Base-by-base conservation (phyloP, 1,140 invertebrate species). In the Mylabris phalerata region DNA sequence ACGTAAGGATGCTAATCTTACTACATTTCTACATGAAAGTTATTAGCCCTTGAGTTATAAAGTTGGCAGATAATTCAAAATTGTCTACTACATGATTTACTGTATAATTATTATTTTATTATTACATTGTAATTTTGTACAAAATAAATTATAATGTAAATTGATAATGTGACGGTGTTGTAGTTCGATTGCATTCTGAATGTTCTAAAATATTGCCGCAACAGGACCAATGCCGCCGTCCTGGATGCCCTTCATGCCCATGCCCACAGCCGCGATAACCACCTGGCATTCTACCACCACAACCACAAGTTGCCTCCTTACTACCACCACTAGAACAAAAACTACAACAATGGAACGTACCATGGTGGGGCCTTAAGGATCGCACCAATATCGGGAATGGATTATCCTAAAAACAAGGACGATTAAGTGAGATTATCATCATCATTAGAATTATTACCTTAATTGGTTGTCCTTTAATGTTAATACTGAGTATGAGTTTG, bases 201-300 rank as follows among this genome's bases (percentile, higher is more conserved):
- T 79, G 77, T 64, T 83, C 78, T 26, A 79, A 66, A 26, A 82
- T 75, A 71, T 76, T 81, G 51, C 84, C 87, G 71, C 87, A 90
- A 65, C 88, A 90, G n/a, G 87, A 89, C 88, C 88, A 90, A 74
- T 90, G 87, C 41, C 84, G 75, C 52, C 81, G 73, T 41, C 87
- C 86, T 10, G 87, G 87, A 78, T 89, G 88, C 24, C 86, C 87
- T 43, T 78, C 74, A 70, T 90, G 87, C 13, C 87, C 88, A 75
- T 90, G 88, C 0, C 88, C 88, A 69, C 88, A 90, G 65, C 87
- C 87, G 71, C 78, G 82, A 65, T 89, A 90, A 13, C 87, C 87
- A 48, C 82, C 83, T 56, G 80, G 82, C 86, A 90, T 90, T 38
- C 75, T 78, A 25, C 84, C 84, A 7, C 80, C 82, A 65, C 88